Evolutionary conservation across 2,113 vertebrate genomes (phyloP).

Genomic region (Chroicocephalus ridibundus): DNA sequence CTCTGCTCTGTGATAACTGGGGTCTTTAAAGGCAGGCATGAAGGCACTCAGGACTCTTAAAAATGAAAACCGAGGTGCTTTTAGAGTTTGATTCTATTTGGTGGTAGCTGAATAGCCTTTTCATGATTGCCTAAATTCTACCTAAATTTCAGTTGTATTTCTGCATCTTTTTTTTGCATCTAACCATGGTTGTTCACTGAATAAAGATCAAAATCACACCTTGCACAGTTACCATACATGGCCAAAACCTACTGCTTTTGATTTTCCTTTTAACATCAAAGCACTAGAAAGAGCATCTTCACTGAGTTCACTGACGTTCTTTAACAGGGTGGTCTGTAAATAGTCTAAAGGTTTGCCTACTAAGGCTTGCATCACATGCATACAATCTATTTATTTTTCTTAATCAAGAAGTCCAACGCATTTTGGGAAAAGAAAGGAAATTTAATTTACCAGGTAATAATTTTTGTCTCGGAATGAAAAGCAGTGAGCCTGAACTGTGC

Average conservation of each 20-base stretch:
- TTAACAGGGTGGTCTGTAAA: constrained; percentile 72
- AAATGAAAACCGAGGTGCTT: background rate
- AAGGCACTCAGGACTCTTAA: background rate
- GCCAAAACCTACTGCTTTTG: constrained; percentile 51
- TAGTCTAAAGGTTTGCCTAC: constrained; percentile 71
- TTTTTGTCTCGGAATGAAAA: background rate
- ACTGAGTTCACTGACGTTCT: constrained; percentile 58
- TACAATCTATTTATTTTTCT: constrained; percentile 22
- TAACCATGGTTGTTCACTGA: background rate
- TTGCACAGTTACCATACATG: constrained; percentile 63
- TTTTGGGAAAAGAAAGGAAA: constrained; percentile 1
- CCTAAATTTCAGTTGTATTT: background rate
- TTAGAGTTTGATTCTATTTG: background rate
- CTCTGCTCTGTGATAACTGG: background rate
- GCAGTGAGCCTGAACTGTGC: background rate
- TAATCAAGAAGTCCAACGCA: background rate
- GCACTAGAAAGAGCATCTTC: constrained; percentile 66
- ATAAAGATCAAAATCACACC: constrained; percentile 61
- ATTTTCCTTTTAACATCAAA: constrained; percentile 61
- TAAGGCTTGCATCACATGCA: constrained; percentile 40
- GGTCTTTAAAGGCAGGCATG: background rate
- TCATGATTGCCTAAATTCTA: background rate
- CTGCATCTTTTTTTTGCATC: background rate
- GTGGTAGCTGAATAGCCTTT: background rate
- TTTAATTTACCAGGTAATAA: background rate